Conservation (phyloP, 2,797 vertebrate genomes). For the Sciaenops ocellatus region DNA sequence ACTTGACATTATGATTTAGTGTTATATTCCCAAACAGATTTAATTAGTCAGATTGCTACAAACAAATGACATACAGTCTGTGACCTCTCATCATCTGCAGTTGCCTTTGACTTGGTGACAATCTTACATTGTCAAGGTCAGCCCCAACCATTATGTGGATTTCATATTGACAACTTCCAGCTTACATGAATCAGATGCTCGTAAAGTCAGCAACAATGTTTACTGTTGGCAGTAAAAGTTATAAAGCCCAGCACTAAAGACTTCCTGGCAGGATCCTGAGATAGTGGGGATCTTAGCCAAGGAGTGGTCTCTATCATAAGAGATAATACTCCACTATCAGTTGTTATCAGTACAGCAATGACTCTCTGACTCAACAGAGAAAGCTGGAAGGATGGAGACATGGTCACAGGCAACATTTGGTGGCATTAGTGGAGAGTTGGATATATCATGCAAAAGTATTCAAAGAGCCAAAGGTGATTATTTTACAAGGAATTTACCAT, state of each 20-base stretch:
- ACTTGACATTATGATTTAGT: neutral
- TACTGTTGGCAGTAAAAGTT: conserved; percentile 34
- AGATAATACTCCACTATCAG: neutral
- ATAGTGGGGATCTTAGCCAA: conserved; percentile 8
- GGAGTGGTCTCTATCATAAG: conserved; percentile 24
- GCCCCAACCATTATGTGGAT: neutral
- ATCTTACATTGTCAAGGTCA: neutral
- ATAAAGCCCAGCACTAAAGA: conserved; percentile 41
- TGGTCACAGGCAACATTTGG: neutral
- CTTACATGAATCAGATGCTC: neutral
- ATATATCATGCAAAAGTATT: neutral
- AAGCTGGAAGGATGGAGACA: neutral
- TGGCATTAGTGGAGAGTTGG: neutral
- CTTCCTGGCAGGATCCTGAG: conserved; percentile 23
- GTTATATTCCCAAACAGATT: neutral
- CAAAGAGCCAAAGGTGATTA: too few species aligned
- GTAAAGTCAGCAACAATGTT: conserved; percentile 19
- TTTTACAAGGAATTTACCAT: too few species aligned
- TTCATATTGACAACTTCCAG: neutral
- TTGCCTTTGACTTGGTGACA: neutral
- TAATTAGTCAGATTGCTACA: neutral
- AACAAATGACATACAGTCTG: neutral
- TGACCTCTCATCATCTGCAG: neutral
- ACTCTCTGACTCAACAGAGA: neutral
- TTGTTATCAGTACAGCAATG: conserved; percentile 1